Evolutionary conservation across 2,888 invertebrate genomes (phyloP).

Genomic region (Tetranychus truncatus): DNA sequence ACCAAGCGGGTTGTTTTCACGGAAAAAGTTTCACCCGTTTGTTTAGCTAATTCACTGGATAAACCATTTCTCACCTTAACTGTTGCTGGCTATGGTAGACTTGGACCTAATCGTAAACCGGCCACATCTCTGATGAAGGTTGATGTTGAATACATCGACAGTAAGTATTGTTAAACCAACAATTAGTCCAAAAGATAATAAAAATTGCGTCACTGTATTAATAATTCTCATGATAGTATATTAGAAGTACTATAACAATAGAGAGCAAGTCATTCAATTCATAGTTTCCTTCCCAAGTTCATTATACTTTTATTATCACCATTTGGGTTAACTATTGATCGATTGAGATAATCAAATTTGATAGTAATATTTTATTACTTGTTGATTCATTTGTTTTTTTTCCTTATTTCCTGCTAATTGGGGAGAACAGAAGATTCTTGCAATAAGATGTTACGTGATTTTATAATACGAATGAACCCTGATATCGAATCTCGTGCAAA

Average conservation of each 20-base stretch:
- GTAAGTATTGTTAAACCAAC: background rate
- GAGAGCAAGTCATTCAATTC: too few relatives aligned
- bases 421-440: background rate
- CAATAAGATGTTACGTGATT: background rate
- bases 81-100: background rate
- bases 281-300: too few relatives aligned
- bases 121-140: constrained; percentile 2
- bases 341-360: background rate
- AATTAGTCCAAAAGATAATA: too few relatives aligned
- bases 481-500: background rate
- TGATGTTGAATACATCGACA: background rate
- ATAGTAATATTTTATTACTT: background rate
- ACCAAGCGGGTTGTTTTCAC: background rate
- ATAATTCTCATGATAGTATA: too few relatives aligned
- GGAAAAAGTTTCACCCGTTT: background rate
- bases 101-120: constrained; percentile 2
- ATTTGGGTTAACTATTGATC: background rate
- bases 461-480: background rate
- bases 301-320: background rate
- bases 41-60: background rate
- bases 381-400: background rate
- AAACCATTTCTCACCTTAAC: background rate
- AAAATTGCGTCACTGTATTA: too few relatives aligned
- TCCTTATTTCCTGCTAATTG: too few relatives aligned
- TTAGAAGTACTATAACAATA: too few relatives aligned